Base-by-base conservation (phyloP, 1,140 invertebrate species). In the Chionoecetes opilio region DNA sequence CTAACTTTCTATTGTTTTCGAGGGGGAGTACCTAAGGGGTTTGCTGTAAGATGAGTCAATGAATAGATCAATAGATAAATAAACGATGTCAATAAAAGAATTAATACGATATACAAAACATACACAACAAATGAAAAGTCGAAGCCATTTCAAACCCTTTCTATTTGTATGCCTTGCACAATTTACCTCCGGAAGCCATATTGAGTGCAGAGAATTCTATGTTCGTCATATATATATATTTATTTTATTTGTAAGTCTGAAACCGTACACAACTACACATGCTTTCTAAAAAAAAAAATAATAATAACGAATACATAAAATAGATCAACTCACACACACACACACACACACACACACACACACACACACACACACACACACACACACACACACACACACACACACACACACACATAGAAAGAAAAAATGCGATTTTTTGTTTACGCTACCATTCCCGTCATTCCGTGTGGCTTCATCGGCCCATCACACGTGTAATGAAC, bases 281-380 rank as follows among this genome's bases (percentile, higher is more conserved):
- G n/a, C n/a, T n/a, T n/a, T n/a, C n/a, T n/a, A 53, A 53, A 75
- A 8, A 75, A 75, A 75, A 75, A 21, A 75, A 75, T 3, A 8
- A 46, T 8, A 46, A 46, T 8, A 46, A 46, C 41, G 14, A 75
- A 75, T 26, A 8, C 63, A 75, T 75, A 75, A 26, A 75, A 5
- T 75, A 21, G n/a, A 2, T n/a, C 11, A 26, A 11, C n/a, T 6
- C 21, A 14, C 14, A 46, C 41, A 46, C 41, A 46, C 41, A 46
- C 41, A 46, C 41, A 9, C 53, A 63, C 53, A 63, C 53, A 63
- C 53, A 63, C 53, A 63, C 53, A 63, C 53, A 63, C 53, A 63
- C 53, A 63, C 53, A 63, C 53, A 63, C 53, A 63, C 53, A 63
- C 53, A 63, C 53, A 63, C 53, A 63, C 53, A 63, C 53, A 63